Base-by-base conservation (phyloP, 2,797 vertebrate genomes). In the Cyclopterus lumpus region DNA sequence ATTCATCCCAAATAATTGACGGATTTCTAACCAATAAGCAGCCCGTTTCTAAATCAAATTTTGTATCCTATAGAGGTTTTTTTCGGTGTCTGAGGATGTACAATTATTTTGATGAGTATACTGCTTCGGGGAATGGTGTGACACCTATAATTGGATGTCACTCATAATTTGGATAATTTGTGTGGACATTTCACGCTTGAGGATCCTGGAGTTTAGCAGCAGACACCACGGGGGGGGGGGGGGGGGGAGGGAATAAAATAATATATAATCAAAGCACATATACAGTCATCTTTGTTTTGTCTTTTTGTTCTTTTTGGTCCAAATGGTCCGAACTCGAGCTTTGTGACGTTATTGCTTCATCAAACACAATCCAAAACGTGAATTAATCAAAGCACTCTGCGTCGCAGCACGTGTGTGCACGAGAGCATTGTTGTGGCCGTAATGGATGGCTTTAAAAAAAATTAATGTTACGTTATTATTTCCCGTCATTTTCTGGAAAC, bases 401-500 rank as follows among this genome's bases (percentile, higher is more conserved):
- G 92, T 95, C 95, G 89, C 90, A 95, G 84, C 83, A 54, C 87
- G 81, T 82, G 8, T 28, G 73, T 86, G 83, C 93, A 94, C 89
- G 95, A 86, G 87, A 86, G 87, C 95, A 96, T 97, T 95, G 95
- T 97, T 98, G 51, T 95, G 96, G 92, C 89, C 83, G 94, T 99
- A 98, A 99, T 97, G 96, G 96, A 98, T 97, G 97, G 95, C 96
- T 97, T 96, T 96, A 97, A 96, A 97, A n/a, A n/a, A n/a, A n/a
- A n/a, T n/a, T n/a, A 97, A 96, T 94, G 11, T 96, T 96, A 96
- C 95, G 95, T 97, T 98, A 99, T 99, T 99, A 98, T 97, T 97
- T 96, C 96, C 97, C 97, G 96, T 98, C 97, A 98, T 97, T 97
- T 99, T 97, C 97, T 95, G 96, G 96, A 98, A 99, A 99, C 98